These are phyloP conservation scores for Montipora cactus DNA, from an alignment of 64 coral and sea anemone species.

Conservation along the genomic window DNA sequence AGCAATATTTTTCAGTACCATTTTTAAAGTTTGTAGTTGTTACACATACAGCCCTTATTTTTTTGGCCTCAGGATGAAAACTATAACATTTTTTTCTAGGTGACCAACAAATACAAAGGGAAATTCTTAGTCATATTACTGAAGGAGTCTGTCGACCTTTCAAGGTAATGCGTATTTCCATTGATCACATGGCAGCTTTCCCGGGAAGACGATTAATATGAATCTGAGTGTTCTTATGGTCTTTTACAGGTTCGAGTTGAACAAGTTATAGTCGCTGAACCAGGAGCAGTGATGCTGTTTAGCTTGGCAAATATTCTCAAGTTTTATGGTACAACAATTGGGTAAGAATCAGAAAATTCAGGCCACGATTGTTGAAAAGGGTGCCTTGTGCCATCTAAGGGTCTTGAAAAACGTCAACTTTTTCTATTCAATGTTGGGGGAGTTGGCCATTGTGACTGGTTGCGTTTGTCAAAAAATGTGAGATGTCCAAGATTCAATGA, in stretches of 20 bases:
- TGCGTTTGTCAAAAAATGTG: too few relatives aligned
- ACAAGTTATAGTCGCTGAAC: slow-evolving; percentile 97
- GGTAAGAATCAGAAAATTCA: slow-evolving; percentile 52
- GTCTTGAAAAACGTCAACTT: too few relatives aligned
- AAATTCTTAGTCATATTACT: slow-evolving; percentile 91
- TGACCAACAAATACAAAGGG: slow-evolving; percentile 66
- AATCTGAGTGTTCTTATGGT: not conserved
- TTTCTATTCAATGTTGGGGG: too few relatives aligned
- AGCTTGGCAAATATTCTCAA: slow-evolving; percentile 94
- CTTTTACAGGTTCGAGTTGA: slow-evolving; percentile 90
- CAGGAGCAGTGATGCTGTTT: slow-evolving; percentile 91
- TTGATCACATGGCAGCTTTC: not conserved
- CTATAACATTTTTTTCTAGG: slow-evolving; percentile 4
- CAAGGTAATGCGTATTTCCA: slow-evolving; percentile 59
- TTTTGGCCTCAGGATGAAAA: not conserved
- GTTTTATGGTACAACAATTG: slow-evolving; percentile 96
- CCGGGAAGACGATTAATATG: not conserved
- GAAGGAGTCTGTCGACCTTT: slow-evolving; percentile 98
- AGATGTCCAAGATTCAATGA: too few relatives aligned
- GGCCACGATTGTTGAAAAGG: too few relatives aligned
- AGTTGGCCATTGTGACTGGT: too few relatives aligned
- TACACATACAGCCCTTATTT: too few relatives aligned
- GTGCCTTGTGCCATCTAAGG: too few relatives aligned
- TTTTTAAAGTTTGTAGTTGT: too few relatives aligned
- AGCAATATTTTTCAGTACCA: too few relatives aligned